A percentile compares a stretch with the other conserved stretches of the same genome.
phyloP scores from a whole-genome alignment of 2,113 vertebrate species.

The Recurvirostra avosetta region DNA sequence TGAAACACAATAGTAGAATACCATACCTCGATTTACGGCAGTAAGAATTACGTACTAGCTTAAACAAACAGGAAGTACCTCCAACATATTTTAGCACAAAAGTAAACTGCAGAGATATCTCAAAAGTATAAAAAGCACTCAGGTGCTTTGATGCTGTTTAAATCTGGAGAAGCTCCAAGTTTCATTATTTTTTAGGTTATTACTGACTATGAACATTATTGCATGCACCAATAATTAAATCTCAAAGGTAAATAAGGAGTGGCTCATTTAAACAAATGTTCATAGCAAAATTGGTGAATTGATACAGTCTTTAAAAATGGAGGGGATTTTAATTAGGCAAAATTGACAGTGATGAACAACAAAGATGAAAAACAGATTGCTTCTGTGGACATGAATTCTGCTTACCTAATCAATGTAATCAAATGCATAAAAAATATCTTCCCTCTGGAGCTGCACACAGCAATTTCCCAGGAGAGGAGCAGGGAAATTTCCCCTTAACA shows the following conservation, averaged over 20 bases:
- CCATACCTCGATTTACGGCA: accelerated
- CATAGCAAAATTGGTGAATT: neutral
- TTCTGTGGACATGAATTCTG: neutral
- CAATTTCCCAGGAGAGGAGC: neutral
- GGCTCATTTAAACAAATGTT: neutral
- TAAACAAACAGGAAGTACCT: neutral
- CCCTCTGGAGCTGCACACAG: neutral
- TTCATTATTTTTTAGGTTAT: neutral
- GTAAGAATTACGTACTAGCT: neutral
- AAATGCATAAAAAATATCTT: neutral
- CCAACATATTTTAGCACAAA: neutral
- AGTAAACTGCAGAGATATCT: neutral
- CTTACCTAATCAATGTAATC: neutral
- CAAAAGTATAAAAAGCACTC: neutral
- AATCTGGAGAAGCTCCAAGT: neutral
- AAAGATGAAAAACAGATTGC: neutral
- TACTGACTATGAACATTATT: neutral
- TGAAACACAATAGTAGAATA: neutral
- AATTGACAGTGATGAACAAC: neutral
- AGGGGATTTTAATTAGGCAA: neutral
- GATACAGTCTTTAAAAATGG: neutral
- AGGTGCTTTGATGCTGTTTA: neutral
- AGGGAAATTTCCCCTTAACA: neutral
- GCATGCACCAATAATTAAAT: neutral
- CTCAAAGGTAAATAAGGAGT: neutral